Evolutionary conservation across 2,113 vertebrate species (phyloP).

Genomic region (Salvator merianae): DNA sequence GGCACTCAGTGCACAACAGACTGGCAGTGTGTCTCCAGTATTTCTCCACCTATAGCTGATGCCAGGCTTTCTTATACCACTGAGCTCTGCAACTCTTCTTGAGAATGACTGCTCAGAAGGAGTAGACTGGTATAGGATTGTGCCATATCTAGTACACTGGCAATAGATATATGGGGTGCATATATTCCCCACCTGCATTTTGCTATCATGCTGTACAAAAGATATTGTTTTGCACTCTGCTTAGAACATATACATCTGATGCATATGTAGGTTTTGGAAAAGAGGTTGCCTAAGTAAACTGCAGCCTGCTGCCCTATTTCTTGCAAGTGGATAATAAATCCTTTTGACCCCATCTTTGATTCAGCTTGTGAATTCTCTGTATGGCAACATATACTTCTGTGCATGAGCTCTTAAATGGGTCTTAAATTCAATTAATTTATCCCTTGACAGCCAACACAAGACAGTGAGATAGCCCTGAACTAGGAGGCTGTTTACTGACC

Average conservation of each 20-base stretch:
- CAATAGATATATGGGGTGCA: background rate
- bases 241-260: background rate
- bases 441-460: background rate
- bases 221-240: background rate
- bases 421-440: background rate
- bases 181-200: background rate
- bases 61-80: too few species aligned
- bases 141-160: background rate
- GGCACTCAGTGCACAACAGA: too few species aligned
- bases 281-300: background rate
- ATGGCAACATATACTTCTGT: background rate
- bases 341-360: background rate
- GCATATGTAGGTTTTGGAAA: background rate
- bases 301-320: background rate
- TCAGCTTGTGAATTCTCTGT: background rate
- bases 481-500: constrained; percentile 8
- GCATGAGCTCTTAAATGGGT: background rate
- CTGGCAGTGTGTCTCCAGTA: too few species aligned
- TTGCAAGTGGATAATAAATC: background rate
- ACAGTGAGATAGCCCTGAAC: background rate
- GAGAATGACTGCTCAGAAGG: too few species aligned
- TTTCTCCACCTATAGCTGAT: too few species aligned
- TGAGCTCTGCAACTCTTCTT: too few species aligned
- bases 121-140: background rate
- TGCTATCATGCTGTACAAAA: background rate